Conservation (phyloP, 2,888 invertebrate genomes). For the Drosophila algonquin region DNA sequence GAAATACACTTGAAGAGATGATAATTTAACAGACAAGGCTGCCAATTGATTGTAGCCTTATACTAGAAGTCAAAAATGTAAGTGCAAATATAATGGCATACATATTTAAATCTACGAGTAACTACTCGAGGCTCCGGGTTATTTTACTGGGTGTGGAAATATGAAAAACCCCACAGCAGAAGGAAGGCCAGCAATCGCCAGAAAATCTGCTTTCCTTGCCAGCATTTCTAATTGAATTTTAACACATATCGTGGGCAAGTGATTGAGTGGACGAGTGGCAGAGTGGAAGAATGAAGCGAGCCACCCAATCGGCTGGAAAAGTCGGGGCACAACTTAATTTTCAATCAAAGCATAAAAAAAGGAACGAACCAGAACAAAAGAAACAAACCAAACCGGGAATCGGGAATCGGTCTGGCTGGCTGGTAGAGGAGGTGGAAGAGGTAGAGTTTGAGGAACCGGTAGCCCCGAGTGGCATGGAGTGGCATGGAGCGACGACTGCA, state of each 20-base stretch:
- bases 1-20: neutral
- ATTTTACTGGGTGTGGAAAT: too few relatives aligned
- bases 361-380: slow-evolving; percentile 24
- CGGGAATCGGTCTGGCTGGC: neutral
- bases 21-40: too few relatives aligned
- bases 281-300: neutral
- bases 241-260: slow-evolving; percentile 17
- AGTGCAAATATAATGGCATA: too few relatives aligned
- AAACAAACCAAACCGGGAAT: slow-evolving; percentile 1
- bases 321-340: slow-evolving; percentile 36
- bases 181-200: neutral
- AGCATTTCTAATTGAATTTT: slow-evolving; percentile 58
- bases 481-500: slow-evolving; percentile 23
- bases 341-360: slow-evolving; percentile 37
- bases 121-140: too few relatives aligned
- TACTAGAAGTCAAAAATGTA: too few relatives aligned
- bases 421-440: neutral
- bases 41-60: neutral
- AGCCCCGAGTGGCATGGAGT: slow-evolving; percentile 25
- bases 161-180: too few relatives aligned
- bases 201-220: neutral
- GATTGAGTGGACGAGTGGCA: slow-evolving; percentile 10
- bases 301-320: slow-evolving; percentile 7
- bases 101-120: too few relatives aligned
- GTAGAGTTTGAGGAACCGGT: slow-evolving; percentile 44